Evolutionary conservation across 2,113 vertebrate genomes (phyloP).

Genomic region (Leucoraja erinaceus): DNA sequence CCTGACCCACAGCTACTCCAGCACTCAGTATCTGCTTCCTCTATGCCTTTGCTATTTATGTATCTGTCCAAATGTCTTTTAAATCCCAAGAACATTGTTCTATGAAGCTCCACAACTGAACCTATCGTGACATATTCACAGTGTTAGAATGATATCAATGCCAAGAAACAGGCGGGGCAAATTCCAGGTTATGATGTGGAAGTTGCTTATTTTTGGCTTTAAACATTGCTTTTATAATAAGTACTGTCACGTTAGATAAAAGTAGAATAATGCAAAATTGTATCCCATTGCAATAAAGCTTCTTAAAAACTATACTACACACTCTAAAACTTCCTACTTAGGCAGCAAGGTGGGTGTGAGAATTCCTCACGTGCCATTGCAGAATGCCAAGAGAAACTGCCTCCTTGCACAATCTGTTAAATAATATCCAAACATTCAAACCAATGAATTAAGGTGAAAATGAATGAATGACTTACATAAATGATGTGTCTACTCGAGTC

Average conservation of each 20-base stretch:
- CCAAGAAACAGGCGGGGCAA: no score
- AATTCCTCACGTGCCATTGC: neutral
- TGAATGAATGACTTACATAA: constrained; percentile 62
- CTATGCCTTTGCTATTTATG: no score
- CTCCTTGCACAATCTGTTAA: neutral
- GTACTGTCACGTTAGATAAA: neutral
- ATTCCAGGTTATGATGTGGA: neutral
- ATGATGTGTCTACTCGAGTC: constrained; percentile 84
- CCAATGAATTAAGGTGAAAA: neutral
- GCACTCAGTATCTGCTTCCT: no score
- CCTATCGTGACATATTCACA: no score
- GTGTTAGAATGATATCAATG: no score
- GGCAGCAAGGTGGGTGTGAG: neutral
- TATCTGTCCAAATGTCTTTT: no score
- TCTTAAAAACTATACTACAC: neutral
- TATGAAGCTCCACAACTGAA: no score
- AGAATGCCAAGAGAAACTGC: neutral
- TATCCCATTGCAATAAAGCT: neutral
- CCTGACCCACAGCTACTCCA: no score
- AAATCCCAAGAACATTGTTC: no score
- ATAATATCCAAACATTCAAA: no score
- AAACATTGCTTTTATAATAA: neutral
- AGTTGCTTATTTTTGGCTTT: neutral
- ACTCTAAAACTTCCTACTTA: neutral
- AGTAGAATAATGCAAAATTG: neutral